Base-by-base conservation (phyloP, 2,888 invertebrate species). In the Eugnorisma glareosa region DNA sequence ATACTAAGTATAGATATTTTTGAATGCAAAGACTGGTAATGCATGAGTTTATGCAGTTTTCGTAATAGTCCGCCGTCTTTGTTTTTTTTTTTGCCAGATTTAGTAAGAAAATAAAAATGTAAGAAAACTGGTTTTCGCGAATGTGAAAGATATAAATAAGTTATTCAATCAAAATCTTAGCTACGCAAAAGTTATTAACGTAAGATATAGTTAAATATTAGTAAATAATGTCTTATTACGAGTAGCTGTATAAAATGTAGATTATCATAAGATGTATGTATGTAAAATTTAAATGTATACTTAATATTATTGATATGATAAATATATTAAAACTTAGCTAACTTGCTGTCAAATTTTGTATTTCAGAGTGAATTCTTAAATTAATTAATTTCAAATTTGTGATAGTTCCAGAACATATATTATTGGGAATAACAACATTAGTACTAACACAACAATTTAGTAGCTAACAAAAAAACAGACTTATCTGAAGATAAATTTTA, bases 381-480 rank as follows among this genome's bases (percentile, higher is more conserved):
- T 21, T 35, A 8, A 54, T 57, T 63, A 40, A 43, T n/a, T 18
- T n/a, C 8, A 7, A 59, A 61, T 21, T 54, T 21, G 77, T 82
- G 82, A 28, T 31, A 28, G 15, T 63, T 59, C 68, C 67, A 83
- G 40, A 18, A 61, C 24, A 77, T 59, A 83, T 73, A 74, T 82
- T 77, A 85, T 76, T 69, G 79, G 76, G 43, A 61, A 67, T 73
- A 79, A 71, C 73, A 80, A 80, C 57, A 73, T 85, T 85, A 82
- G 83, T 85, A 78, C 77, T 85, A 85, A 77, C 75, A 84, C 86
- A 43, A 78, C 59, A 84, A 75, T 82, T 84, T 85, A 82, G 72
- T 79, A 61, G 28, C 68, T 85, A 82, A 61, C 72, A 59, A 59
- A 69, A 40, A 31, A 76, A 73, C 77, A 64, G 15, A 71, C 73